Percentiles rank a stretch among this genome's conserved stretches.
Evolutionary conservation across 2,797 vertebrate genomes (phyloP).

Genomic region (Synanceia verrucosa): DNA sequence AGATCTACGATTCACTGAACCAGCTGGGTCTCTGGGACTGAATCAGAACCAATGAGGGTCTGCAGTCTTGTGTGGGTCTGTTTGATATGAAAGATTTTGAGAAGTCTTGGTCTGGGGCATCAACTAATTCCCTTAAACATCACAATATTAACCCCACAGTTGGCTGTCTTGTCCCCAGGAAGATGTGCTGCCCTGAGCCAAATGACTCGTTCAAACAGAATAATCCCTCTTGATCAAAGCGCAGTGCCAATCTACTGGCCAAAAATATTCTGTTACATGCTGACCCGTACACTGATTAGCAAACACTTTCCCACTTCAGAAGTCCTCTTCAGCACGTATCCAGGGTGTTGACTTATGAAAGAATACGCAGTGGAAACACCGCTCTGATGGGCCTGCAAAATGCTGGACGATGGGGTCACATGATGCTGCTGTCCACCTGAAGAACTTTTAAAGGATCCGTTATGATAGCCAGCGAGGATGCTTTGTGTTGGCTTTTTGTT

Average conservation of each 20-base stretch:
- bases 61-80: conserved; percentile 15
- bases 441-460: neutral
- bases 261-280: conserved; percentile 79
- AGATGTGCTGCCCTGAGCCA: conserved; percentile 66
- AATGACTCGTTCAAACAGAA: conserved; percentile 78
- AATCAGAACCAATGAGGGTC: conserved; percentile 33
- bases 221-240: conserved; percentile 77
- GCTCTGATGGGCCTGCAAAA: conserved; percentile 41
- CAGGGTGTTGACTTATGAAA: conserved; percentile 56
- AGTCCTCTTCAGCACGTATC: conserved; percentile 59
- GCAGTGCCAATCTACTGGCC: conserved; percentile 64
- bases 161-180: conserved; percentile 65
- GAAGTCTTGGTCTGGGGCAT: conserved; percentile 60
- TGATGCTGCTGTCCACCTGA: neutral
- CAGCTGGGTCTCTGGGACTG: conserved; percentile 27
- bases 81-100: conserved; percentile 42
- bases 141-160: conserved; percentile 72
- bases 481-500: neutral
- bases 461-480: neutral
- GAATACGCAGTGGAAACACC: conserved; percentile 20
- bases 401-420: conserved; percentile 7
- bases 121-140: conserved; percentile 70
- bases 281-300: conserved; percentile 81
- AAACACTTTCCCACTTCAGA: conserved; percentile 70
- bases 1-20: conserved; percentile 14